phyloP scores from a whole-genome alignment of 2,113 vertebrate species.

The Pitta sordida region DNA sequence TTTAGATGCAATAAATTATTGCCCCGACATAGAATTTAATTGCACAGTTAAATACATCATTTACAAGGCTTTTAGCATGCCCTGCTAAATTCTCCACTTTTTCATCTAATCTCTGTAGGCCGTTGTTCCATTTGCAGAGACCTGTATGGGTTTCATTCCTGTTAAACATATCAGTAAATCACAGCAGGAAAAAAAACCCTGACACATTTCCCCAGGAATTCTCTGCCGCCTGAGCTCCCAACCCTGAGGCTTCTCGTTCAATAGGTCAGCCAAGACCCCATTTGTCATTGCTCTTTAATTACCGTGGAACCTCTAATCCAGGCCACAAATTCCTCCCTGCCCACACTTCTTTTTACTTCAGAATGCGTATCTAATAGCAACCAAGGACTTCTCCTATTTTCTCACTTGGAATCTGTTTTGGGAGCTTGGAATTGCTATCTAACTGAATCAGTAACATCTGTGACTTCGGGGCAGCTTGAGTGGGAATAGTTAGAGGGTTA shows the following conservation, averaged over 20 bases:
- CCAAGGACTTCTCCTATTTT: constrained; percentile 79
- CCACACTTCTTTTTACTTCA: constrained; percentile 69
- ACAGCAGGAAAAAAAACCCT: background rate
- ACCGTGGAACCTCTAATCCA: constrained; percentile 74
- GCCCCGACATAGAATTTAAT: background rate
- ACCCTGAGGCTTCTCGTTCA: background rate
- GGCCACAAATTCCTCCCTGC: constrained; percentile 72
- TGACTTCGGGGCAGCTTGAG: constrained; percentile 68
- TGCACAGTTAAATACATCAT: constrained; percentile 8
- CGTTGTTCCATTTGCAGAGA: background rate
- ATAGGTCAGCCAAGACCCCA: constrained; percentile 2
- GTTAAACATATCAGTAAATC: background rate
- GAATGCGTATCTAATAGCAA: constrained; percentile 80
- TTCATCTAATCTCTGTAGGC: constrained; percentile 30
- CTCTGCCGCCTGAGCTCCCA: constrained; percentile 8
- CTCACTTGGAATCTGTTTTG: constrained; percentile 78
- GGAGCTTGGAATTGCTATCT: constrained; percentile 77
- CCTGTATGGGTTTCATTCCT: background rate
- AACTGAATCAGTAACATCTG: constrained; percentile 84
- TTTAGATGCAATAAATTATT: constrained; percentile 29
- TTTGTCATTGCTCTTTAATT: constrained; percentile 68
- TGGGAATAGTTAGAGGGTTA: constrained; percentile 64
- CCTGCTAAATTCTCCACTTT: constrained; percentile 1
- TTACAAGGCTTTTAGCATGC: constrained; percentile 38
- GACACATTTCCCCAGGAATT: constrained; percentile 19